These are phyloP conservation scores for Todus mexicanus DNA, from an alignment of 2,797 vertebrate species.

Conservation along the genomic window DNA sequence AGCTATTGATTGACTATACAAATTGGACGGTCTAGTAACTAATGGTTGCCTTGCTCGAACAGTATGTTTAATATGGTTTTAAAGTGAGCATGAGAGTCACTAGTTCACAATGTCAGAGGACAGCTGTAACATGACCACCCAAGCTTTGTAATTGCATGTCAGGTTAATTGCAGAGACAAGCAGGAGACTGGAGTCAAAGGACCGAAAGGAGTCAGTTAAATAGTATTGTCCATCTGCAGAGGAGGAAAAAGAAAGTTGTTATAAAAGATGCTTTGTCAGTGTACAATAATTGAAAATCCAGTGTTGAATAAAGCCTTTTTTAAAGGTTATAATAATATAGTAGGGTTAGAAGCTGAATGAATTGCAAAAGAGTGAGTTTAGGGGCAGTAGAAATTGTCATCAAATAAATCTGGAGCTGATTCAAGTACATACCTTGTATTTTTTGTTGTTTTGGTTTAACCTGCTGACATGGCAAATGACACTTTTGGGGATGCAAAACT, in stretches of 20 bases:
- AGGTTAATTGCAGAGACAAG: constrained; percentile 53
- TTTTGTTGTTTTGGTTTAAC: not conserved
- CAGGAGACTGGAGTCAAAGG: not conserved
- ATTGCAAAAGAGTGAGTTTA: not conserved
- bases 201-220: not conserved
- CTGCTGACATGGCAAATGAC: not conserved
- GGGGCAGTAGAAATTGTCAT: not conserved
- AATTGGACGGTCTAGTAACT: constrained; percentile 23
- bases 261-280: not conserved
- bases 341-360: not conserved
- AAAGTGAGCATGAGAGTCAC: constrained; percentile 1
- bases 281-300: not conserved
- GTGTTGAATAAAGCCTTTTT: not conserved
- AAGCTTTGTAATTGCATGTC: constrained; percentile 39
- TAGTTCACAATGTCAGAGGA: constrained; percentile 36
- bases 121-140: constrained; percentile 3
- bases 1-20: constrained; percentile 31
- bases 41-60: constrained; percentile 33
- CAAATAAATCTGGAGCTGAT: not conserved
- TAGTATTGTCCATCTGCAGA: not conserved
- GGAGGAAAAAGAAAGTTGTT: not conserved
- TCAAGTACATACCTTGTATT: not conserved
- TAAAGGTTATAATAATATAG: not conserved
- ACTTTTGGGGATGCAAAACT: not conserved
- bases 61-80: constrained; percentile 28